Percentiles rank a stretch among this genome's conserved stretches.
phyloP scores from a whole-genome alignment of 1,140 invertebrate species.

The Calephelis virginiensis region DNA sequence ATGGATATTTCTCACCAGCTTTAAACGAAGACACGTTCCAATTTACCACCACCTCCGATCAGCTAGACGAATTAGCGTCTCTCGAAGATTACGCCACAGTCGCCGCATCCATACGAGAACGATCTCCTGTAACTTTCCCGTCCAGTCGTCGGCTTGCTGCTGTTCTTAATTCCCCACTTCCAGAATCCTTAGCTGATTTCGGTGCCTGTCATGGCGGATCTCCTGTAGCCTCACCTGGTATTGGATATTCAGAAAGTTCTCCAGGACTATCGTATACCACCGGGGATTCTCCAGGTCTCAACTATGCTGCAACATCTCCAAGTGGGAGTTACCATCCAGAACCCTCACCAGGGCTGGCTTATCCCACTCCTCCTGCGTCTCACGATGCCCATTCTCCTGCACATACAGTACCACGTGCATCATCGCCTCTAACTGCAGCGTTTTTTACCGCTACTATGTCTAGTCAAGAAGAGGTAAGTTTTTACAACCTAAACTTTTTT shows the following conservation, averaged over 20 bases:
- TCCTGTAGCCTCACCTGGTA: conserved; percentile 73
- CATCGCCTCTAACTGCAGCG: conserved; percentile 84
- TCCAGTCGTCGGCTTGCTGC: conserved; percentile 86
- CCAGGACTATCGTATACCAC: conserved; percentile 64
- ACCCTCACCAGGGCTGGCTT: conserved; percentile 87
- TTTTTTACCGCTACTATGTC: conserved; percentile 93
- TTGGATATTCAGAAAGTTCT: conserved; percentile 60
- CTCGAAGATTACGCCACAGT: conserved; percentile 82
- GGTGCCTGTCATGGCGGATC: conserved; percentile 84
- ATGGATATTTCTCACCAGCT: conserved; percentile 86
- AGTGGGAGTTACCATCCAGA: conserved; percentile 79
- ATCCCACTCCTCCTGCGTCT: conserved; percentile 90
- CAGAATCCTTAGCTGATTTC: conserved; percentile 89
- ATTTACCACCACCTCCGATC: conserved; percentile 82
- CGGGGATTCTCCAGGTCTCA: conserved; percentile 60
- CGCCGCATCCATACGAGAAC: conserved; percentile 77
- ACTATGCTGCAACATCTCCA: conserved; percentile 76
- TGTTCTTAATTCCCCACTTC: conserved; percentile 85
- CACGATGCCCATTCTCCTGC: conserved; percentile 86
- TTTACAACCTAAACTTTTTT: conserved; percentile 9
- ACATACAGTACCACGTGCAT: conserved; percentile 69
- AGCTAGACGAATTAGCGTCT: conserved; percentile 83
- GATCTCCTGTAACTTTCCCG: conserved; percentile 81
- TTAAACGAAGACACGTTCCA: conserved; percentile 90
- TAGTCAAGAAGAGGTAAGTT: conserved; percentile 84